A percentile compares a stretch with the other conserved stretches of the same genome.
Evolutionary conservation across 2,113 vertebrate genomes (phyloP).

Genomic region (Datnioides undecimradiatus): DNA sequence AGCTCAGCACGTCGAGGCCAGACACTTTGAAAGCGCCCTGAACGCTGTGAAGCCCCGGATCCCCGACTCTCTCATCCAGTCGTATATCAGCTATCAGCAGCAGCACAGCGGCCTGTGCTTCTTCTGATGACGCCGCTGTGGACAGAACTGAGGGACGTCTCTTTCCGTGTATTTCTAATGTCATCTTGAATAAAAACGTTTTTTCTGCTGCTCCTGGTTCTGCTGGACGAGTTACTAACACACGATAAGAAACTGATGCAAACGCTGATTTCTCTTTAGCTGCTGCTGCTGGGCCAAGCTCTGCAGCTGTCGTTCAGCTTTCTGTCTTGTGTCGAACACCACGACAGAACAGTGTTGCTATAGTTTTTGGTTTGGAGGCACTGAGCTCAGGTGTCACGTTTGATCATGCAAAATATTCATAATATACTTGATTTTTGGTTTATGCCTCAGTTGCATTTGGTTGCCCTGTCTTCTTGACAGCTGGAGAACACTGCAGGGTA

Average conservation of each 20-base stretch:
- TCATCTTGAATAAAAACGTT: no score
- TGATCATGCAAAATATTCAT: neutral
- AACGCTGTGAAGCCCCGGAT: conserved; percentile 88
- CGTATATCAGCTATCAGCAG: conserved; percentile 90
- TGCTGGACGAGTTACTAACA: neutral
- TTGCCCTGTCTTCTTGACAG: neutral
- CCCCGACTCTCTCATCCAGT: conserved; percentile 90
- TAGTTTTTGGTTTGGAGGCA: neutral
- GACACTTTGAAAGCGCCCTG: conserved; percentile 90
- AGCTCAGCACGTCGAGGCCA: conserved; percentile 80
- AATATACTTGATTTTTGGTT: conserved; percentile 41
- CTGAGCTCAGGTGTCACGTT: conserved; percentile 1
- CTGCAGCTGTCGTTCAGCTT: neutral
- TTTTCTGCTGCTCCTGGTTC: no score
- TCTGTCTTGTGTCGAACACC: neutral
- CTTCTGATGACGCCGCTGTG: conserved; percentile 77
- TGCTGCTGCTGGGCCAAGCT: neutral
- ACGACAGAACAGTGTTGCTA: neutral
- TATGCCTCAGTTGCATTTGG: neutral
- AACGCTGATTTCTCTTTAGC: neutral
- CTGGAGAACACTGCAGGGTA: neutral
- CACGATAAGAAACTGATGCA: neutral
- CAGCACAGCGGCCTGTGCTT: conserved; percentile 83
- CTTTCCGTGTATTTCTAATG: no score
- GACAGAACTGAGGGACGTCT: neutral